A percentile compares a stretch with the other conserved stretches of the same genome.
These are phyloP conservation scores for Rallus crepitans DNA, from an alignment of 2,797 vertebrate genomes.

Conservation along the genomic window DNA sequence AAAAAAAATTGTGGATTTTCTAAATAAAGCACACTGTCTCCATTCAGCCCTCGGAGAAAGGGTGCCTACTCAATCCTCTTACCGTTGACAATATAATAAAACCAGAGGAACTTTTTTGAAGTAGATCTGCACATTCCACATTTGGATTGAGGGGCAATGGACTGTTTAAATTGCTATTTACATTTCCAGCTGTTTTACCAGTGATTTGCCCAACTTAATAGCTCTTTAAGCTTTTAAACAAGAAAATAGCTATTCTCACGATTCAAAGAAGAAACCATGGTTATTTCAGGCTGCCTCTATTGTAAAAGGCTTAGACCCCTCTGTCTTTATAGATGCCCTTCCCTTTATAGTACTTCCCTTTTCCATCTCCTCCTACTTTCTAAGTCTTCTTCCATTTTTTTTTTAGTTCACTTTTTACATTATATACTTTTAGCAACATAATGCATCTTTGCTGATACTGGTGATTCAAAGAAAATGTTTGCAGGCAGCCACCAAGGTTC, in stretches of 20 bases:
- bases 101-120: slow-evolving; percentile 75
- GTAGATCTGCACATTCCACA: slow-evolving; percentile 75
- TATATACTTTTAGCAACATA: slow-evolving; percentile 57
- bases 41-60: slow-evolving; percentile 71
- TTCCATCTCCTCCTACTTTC: slow-evolving; percentile 57
- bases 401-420: slow-evolving; percentile 54
- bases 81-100: slow-evolving; percentile 78
- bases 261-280: slow-evolving; percentile 76
- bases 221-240: slow-evolving; percentile 85
- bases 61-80: slow-evolving; percentile 76
- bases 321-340: slow-evolving; percentile 67
- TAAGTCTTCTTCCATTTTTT: slow-evolving; percentile 43
- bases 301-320: slow-evolving; percentile 74
- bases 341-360: slow-evolving; percentile 73
- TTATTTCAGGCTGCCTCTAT: slow-evolving; percentile 75
- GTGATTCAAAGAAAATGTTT: slow-evolving; percentile 17
- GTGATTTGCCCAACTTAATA: slow-evolving; percentile 85
- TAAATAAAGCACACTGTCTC: slow-evolving; percentile 72
- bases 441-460: slow-evolving; percentile 32
- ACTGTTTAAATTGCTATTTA: slow-evolving; percentile 84
- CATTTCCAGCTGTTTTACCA: slow-evolving; percentile 86
- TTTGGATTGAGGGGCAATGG: slow-evolving; percentile 75
- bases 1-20: slow-evolving; percentile 61
- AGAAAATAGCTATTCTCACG: slow-evolving; percentile 84
- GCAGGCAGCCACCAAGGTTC: slow-evolving; percentile 28